A percentile compares a stretch with the other conserved stretches of the same genome.
Evolutionary conservation across 2,888 invertebrate genomes (phyloP).

Genomic region (Oasisia sp.): DNA sequence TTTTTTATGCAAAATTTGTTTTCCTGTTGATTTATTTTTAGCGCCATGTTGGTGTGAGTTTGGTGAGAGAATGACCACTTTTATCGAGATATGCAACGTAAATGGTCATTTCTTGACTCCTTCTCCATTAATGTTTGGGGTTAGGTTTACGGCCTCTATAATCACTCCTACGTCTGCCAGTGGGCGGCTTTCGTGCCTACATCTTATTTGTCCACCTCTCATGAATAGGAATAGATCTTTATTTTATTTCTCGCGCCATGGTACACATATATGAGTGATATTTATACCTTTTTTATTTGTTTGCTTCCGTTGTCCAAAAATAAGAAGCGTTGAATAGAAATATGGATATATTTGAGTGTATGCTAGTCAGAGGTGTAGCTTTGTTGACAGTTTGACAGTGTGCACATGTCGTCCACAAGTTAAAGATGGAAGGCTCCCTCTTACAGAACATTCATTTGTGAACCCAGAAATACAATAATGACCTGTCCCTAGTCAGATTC

Average conservation of each 20-base stretch:
- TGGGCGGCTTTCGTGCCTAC: not conserved
- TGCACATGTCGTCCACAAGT: no score
- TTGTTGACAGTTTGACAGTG: no score
- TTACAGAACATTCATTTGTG: no score
- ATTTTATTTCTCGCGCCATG: not conserved
- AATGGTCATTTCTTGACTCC: not conserved
- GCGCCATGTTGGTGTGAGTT: not conserved
- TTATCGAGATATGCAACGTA: not conserved
- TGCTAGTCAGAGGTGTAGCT: no score
- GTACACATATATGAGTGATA: not conserved
- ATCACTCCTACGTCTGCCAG: not conserved
- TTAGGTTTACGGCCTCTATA: not conserved
- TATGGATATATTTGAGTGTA: no score
- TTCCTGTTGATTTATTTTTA: not conserved
- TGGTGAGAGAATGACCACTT: not conserved
- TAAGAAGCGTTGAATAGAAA: no score
- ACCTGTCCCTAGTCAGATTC: not conserved
- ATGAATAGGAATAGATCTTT: not conserved
- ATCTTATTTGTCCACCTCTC: not conserved
- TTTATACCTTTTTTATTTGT: no score
- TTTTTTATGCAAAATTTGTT: not conserved
- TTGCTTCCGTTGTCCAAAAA: no score
- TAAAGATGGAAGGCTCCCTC: no score
- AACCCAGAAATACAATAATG: no score
- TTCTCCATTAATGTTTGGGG: not conserved